Evolutionary conservation across 2,797 vertebrate genomes (phyloP), one percentile per base, ranked within the genome.

Genomic region (Myoxocephalus aenaeus): DNA sequence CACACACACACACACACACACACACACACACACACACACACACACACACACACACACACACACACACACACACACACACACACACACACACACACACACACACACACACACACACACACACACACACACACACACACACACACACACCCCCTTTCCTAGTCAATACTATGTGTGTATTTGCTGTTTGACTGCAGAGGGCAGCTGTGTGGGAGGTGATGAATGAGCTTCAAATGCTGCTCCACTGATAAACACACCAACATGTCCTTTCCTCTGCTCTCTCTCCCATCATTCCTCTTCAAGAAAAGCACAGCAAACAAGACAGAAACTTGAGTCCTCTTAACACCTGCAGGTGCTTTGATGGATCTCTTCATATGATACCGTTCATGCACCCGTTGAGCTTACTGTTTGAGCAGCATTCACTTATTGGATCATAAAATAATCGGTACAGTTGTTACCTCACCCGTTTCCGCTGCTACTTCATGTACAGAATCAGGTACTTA

Each of bases 141-240:
- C 53, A 69, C 70, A 77, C 65, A 73, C 51, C 38, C n/a, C 48
- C 77, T 79, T 53, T 87, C 73, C 68, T 17, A 29, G 80, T 78
- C 77, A 81, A 86, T 77, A 75, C 54, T 58, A 46, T 75, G 78
- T 79, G 81, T 88, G 85, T 78, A 38, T 87, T 85, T 87, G 82
- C 68, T 69, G 75, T 80, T 62, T 87, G 87, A 81, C 84, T 91
- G 74, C 71, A 79, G 72, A 73, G 87, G 89, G 82, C 92, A 92
- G 92, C 86, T 92, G 93, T 91, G 92, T 94, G 91, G 93, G 93
- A 93, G 92, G 90, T 94, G 93, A 93, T 90, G 84, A 89, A 94
- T 87, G 91, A 85, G 85, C 70, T 89, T 83, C 78, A 68, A 87
- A 40, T 53, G 72, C 75, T 70, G 82, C 77, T 88, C 32, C 57